Evolutionary conservation across 2,888 invertebrate genomes (phyloP).

Genomic region (Erebia palarica): DNA sequence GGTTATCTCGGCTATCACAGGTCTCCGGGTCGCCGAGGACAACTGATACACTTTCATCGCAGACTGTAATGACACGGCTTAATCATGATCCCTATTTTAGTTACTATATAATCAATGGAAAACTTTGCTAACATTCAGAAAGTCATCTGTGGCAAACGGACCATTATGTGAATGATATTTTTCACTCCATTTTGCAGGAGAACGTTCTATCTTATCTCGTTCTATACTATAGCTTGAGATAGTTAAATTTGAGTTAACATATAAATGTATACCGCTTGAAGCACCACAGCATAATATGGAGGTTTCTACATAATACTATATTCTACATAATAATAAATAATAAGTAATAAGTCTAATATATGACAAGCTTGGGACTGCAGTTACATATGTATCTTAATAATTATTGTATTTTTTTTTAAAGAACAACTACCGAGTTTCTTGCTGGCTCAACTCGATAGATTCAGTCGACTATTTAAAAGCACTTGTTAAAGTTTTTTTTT

Average conservation of each 20-base stretch:
- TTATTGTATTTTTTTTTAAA: too few species aligned
- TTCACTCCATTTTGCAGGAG: not conserved
- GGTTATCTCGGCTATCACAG: conserved; percentile 43
- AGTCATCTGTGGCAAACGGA: not conserved
- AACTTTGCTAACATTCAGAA: conserved; percentile 1
- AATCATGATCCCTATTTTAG: conserved; percentile 12
- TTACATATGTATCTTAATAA: too few species aligned
- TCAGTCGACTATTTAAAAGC: too few species aligned
- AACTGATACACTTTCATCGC: conserved; percentile 43
- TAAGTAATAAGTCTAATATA: conserved; percentile 4
- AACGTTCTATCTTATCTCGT: too few species aligned
- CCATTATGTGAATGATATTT: not conserved
- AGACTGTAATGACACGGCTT: conserved; percentile 41
- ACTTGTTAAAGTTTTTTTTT: too few species aligned
- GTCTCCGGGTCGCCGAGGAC: conserved; percentile 43
- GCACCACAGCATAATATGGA: conserved; percentile 3
- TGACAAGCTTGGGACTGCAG: too few species aligned
- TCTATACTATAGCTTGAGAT: too few species aligned
- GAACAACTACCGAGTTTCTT: too few species aligned
- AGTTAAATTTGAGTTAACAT: not conserved
- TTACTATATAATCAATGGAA: conserved; percentile 10
- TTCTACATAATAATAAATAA: too few species aligned
- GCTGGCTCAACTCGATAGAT: too few species aligned
- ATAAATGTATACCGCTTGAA: not conserved
- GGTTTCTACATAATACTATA: conserved; percentile 4